A percentile compares a stretch with the other conserved stretches of the same genome.
These are phyloP conservation scores for Pedicia rivosa DNA, from an alignment of 2,888 invertebrate genomes.

Conservation along the genomic window DNA sequence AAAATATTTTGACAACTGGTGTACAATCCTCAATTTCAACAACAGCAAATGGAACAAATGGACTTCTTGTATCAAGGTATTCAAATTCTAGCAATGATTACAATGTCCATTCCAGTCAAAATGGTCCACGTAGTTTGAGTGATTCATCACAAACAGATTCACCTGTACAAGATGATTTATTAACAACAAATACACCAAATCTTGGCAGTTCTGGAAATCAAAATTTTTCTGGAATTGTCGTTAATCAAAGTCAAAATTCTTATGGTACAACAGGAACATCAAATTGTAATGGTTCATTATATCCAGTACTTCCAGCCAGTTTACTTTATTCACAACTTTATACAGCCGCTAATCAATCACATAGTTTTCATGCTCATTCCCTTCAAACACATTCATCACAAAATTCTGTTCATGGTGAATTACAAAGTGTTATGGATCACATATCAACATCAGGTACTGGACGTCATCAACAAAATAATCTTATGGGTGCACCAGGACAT, in stretches of 20 bases:
- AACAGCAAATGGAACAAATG: slow-evolving; percentile 21
- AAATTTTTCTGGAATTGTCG: slow-evolving; percentile 33
- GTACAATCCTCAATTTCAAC: slow-evolving; percentile 20
- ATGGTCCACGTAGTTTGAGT: slow-evolving; percentile 59
- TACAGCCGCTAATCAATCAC: slow-evolving; percentile 59
- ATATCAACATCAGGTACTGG: slow-evolving; percentile 47
- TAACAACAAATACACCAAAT: slow-evolving; percentile 46
- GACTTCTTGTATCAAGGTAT: slow-evolving; percentile 51
- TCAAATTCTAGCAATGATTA: slow-evolving; percentile 46
- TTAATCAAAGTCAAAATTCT: slow-evolving; percentile 31
- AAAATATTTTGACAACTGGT: slow-evolving; percentile 22
- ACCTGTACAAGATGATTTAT: slow-evolving; percentile 62
- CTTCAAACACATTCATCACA: slow-evolving; percentile 45
- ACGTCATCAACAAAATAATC: slow-evolving; percentile 32
- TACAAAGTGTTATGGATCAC: slow-evolving; percentile 63
- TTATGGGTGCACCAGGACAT: slow-evolving; percentile 31
- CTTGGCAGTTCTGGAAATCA: slow-evolving; percentile 33
- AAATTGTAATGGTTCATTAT: slow-evolving; percentile 51
- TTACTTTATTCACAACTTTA: slow-evolving; percentile 71
- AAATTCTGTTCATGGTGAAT: slow-evolving; percentile 42
- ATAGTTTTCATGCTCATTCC: slow-evolving; percentile 55
- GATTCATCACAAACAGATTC: slow-evolving; percentile 73
- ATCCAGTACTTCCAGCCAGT: slow-evolving; percentile 66
- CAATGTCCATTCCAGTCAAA: slow-evolving; percentile 35
- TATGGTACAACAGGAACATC: background rate